Conservation (phyloP, 2,888 invertebrate species). For the Tridacna crocea region DNA sequence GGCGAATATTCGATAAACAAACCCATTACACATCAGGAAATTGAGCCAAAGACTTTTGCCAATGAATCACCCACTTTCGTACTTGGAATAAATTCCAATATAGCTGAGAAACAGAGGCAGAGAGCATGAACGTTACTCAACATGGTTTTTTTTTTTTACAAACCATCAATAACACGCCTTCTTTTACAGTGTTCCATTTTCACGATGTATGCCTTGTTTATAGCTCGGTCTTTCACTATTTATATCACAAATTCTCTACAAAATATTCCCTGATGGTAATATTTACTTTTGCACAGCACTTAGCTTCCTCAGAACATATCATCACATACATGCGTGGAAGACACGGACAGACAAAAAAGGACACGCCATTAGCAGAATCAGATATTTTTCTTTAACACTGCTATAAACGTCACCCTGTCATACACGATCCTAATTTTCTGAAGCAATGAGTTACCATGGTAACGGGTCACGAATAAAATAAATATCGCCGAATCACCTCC, state of each 20-base stretch:
- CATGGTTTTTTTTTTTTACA: constrained; percentile 1
- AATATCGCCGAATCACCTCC: constrained; percentile 46
- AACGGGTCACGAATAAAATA: constrained; percentile 40
- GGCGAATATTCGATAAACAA: too few species aligned
- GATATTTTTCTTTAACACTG: not conserved
- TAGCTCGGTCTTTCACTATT: too few species aligned
- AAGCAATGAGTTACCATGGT: constrained; percentile 54
- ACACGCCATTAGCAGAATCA: not conserved
- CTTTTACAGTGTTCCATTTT: too few species aligned
- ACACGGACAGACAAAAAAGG: not conserved
- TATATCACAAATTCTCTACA: too few species aligned
- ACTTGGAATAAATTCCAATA: not conserved
- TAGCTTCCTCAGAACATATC: too few species aligned
- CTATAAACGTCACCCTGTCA: constrained; percentile 41
- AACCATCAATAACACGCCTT: too few species aligned
- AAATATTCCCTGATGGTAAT: too few species aligned
- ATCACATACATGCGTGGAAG: not conserved
- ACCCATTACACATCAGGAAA: too few species aligned
- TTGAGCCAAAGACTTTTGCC: too few species aligned
- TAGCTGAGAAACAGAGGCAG: not conserved
- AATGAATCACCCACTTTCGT: too few species aligned
- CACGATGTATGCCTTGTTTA: too few species aligned
- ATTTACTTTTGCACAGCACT: too few species aligned
- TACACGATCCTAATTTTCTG: constrained; percentile 33
- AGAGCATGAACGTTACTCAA: not conserved